These are phyloP conservation scores for Gephyroberyx darwinii DNA, from an alignment of 2,797 vertebrate genomes.

Conservation along the genomic window DNA sequence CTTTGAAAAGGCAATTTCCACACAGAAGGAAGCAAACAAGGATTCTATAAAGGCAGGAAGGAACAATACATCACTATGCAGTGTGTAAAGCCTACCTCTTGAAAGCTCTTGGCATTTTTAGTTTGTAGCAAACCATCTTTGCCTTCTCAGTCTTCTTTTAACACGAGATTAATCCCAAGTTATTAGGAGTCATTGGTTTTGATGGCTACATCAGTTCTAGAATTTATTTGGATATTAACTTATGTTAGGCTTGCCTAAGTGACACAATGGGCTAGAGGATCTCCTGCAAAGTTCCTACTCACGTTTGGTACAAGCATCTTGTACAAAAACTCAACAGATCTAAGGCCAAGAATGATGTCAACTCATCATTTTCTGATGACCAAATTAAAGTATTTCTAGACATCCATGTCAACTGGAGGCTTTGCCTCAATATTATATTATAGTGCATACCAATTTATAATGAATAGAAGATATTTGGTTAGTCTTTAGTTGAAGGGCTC, in stretches of 20 bases:
- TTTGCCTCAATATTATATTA: not conserved
- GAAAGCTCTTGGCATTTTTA: not conserved
- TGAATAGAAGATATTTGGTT: not conserved
- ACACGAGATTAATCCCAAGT: not conserved
- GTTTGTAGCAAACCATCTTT: conserved; percentile 25
- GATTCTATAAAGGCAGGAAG: conserved; percentile 16
- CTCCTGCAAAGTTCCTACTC: not conserved
- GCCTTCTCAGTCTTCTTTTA: not conserved
- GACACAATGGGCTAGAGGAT: not conserved
- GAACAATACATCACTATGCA: conserved; percentile 5
- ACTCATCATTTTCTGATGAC: not conserved
- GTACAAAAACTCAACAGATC: not conserved
- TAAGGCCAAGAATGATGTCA: not conserved
- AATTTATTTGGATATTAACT: not conserved
- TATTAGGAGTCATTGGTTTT: not conserved
- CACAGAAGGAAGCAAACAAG: conserved; percentile 20
- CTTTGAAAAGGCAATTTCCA: conserved; percentile 23
- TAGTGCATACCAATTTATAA: not conserved
- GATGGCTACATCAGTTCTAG: not conserved
- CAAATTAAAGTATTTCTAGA: too few species aligned
- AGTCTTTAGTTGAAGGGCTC: conserved; percentile 24
- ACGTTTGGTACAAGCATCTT: not conserved
- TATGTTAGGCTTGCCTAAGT: not conserved
- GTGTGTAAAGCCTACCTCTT: conserved; percentile 4
- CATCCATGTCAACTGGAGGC: not conserved